Evolutionary conservation across 1,140 invertebrate genomes (phyloP).

Genomic region (Lepidotrigona ventralis): DNA sequence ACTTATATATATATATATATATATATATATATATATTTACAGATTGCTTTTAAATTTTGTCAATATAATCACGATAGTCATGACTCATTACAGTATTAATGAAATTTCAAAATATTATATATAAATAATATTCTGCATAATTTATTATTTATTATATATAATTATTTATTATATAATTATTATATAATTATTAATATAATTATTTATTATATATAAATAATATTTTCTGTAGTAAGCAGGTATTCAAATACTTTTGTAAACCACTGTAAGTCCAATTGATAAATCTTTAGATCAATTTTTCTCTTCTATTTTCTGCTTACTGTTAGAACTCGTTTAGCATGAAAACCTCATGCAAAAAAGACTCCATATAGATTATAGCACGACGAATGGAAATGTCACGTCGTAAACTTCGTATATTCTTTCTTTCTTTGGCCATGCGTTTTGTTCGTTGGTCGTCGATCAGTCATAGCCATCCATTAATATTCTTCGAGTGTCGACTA

Average conservation of each 20-base stretch:
- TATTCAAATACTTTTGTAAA: neutral
- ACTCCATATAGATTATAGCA: conserved; percentile 34
- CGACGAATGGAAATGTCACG: conserved; percentile 30
- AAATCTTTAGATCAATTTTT: neutral
- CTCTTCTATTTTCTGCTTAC: conserved; percentile 35
- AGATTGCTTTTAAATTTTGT: neutral
- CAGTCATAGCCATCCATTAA: neutral
- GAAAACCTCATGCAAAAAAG: conserved; percentile 40
- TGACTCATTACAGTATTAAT: too few relatives aligned
- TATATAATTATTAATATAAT: too few relatives aligned
- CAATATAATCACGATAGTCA: neutral
- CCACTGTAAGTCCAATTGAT: neutral
- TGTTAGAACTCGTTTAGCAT: conserved; percentile 44
- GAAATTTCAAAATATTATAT: neutral
- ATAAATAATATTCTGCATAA: too few relatives aligned
- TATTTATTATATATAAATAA: too few relatives aligned
- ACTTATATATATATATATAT: neutral
- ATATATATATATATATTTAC: neutral
- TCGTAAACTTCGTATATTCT: conserved; percentile 25
- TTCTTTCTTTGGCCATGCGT: conserved; percentile 8
- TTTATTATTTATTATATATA: too few relatives aligned
- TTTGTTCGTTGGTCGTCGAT: conserved; percentile 6
- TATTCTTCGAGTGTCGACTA: conserved; percentile 25
- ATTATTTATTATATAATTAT: too few relatives aligned
- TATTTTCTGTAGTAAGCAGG: neutral